Evolutionary conservation across 2,797 vertebrate genomes (phyloP), one percentile per base, ranked within the genome.

Genomic region (Lophius americanus): DNA sequence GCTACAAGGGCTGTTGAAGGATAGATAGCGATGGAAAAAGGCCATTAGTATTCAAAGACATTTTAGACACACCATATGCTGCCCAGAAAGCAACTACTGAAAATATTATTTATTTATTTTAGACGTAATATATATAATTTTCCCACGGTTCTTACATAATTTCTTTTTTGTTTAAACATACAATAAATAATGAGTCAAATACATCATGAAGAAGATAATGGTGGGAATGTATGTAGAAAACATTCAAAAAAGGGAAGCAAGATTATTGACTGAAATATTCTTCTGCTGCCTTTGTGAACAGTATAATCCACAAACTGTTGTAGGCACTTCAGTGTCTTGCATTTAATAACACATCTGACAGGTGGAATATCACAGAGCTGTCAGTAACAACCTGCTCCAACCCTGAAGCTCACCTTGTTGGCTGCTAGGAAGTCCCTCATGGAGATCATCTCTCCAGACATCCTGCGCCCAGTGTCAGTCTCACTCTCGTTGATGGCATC

Each of bases 361-460:
- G 7, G n/a, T 47, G 14, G 12, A 54, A 52, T 0, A 6, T 39
- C 9, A 9, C 59, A 0, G 8, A 14, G 39, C 7, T 63, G 54
- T 41, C 14, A 36, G 53, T 23, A 23, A 23, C 23, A 23, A 23
- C 23, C 23, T 23, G 23, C 23, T 23, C 23, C 23, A 23, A 23
- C 23, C 23, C 9, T 23, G 47, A 64, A 13, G 23, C 48, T 90
- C 79, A 92, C 96, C 91, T 97, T 98, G 78, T 96, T 97, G 78
- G 96, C 93, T 2, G 94, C 94, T 69, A 97, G 86, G 85, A 97
- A 96, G 83, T 98, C 97, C 88, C 94, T 96, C 96, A 97, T 96
- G 66, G 96, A 97, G 91, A 97, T 97, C 95, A 96, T 95, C 89
- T 99, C 97, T 2, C 96, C 97, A 0, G 97, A 98, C 90, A 96